A percentile compares a stretch with the other conserved stretches of the same genome.
Conservation (phyloP, 2,888 invertebrate genomes). For the Tetheella fluctuosa region DNA sequence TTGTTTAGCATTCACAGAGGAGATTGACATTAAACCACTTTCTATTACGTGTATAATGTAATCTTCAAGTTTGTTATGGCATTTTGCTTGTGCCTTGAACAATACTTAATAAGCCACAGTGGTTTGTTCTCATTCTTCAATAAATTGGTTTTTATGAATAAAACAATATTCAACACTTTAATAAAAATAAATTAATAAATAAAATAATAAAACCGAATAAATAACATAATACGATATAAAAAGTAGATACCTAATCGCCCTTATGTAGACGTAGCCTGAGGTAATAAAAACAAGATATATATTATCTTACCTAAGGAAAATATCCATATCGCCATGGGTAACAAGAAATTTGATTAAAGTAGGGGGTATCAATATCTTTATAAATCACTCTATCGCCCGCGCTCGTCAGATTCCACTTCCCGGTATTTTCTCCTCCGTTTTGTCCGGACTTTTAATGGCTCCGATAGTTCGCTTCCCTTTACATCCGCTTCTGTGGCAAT, state of each 20-base stretch:
- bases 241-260: too few species aligned
- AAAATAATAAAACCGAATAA: too few species aligned
- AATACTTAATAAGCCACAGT: neutral
- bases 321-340: neutral
- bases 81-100: neutral
- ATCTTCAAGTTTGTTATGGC: too few species aligned
- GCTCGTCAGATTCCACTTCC: slow-evolving; percentile 1
- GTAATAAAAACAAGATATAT: neutral
- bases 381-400: neutral
- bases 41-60: slow-evolving; percentile 9
- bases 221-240: too few species aligned
- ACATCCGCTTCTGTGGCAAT: neutral
- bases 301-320: too few species aligned
- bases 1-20: slow-evolving; percentile 20
- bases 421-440: neutral
- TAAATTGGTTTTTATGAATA: too few species aligned
- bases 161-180: too few species aligned
- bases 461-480: neutral
- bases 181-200: too few species aligned
- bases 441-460: neutral
- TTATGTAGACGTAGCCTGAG: neutral
- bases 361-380: neutral
- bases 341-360: slow-evolving; percentile 1
- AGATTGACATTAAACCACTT: neutral
- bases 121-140: neutral